Evolutionary conservation across 2,113 vertebrate genomes (phyloP).

Genomic region (Neodontobutis hainanensis): DNA sequence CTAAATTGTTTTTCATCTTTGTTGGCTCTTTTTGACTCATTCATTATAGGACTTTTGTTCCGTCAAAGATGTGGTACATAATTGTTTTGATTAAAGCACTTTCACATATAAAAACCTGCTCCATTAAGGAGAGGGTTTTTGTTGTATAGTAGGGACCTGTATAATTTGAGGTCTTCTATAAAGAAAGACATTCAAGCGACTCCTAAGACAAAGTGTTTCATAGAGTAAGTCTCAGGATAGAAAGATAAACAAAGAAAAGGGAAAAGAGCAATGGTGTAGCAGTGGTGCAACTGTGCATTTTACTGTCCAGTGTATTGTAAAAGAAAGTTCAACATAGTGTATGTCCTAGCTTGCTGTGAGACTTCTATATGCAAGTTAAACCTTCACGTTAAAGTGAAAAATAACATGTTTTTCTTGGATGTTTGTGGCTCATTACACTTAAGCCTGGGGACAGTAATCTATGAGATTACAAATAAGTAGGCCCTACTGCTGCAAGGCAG

Average conservation of each 20-base stretch:
- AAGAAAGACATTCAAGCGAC: no score
- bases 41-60: no score
- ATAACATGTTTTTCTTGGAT: slow-evolving; percentile 62
- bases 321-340: slow-evolving; percentile 19
- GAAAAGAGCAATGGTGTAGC: slow-evolving; percentile 3
- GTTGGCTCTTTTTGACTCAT: no score
- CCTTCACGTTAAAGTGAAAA: slow-evolving; percentile 54
- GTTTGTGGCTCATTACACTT: slow-evolving; percentile 68
- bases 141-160: no score
- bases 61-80: no score
- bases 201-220: no score
- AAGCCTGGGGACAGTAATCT: slow-evolving; percentile 72
- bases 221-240: no score
- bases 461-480: slow-evolving; percentile 70
- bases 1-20: no score
- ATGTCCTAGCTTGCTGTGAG: slow-evolving; percentile 4
- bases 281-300: slow-evolving; percentile 2
- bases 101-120: no score
- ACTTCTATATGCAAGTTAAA: slow-evolving; percentile 31
- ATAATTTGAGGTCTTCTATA: no score
- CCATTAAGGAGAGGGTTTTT: no score
- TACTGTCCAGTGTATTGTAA: neutral
- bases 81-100: no score
- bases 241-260: neutral
- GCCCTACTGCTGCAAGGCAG: slow-evolving; percentile 61